Evolutionary conservation across 92 coral and sea anemone genomes (phyloP).

Genomic region (Epizoanthus rinbou): DNA sequence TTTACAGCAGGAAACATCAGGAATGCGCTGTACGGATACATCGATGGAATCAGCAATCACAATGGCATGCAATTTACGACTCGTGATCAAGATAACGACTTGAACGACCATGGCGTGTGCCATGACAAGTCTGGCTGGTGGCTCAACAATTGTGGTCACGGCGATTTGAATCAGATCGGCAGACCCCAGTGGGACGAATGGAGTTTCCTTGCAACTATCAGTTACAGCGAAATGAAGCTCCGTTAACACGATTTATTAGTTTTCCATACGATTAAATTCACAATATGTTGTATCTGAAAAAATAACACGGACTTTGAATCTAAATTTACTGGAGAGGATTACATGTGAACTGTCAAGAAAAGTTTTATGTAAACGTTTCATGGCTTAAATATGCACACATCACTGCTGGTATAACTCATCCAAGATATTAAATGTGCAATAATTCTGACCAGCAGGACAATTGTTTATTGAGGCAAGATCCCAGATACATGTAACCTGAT

Average conservation of each 20-base stretch:
- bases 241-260: background rate
- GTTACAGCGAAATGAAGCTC: constrained; percentile 42
- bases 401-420: too few relatives aligned
- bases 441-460: too few relatives aligned
- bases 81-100: constrained; percentile 55
- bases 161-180: constrained; percentile 32
- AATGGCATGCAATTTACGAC: constrained; percentile 65
- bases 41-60: background rate
- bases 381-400: too few relatives aligned
- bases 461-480: too few relatives aligned
- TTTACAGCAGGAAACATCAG: constrained; percentile 34
- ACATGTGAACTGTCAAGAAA: too few relatives aligned
- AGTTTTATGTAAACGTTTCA: too few relatives aligned
- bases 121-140: constrained; percentile 58
- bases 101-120: constrained; percentile 26
- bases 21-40: constrained; percentile 38
- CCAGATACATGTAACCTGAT: too few relatives aligned
- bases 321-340: too few relatives aligned
- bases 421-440: too few relatives aligned
- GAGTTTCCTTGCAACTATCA: constrained; percentile 17
- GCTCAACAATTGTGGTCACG: constrained; percentile 47
- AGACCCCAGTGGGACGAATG: constrained; percentile 51
- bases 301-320: too few relatives aligned
- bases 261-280: too few relatives aligned
- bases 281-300: too few relatives aligned